Conservation (phyloP, 2,113 vertebrate species). For the Notothenia coriiceps region DNA sequence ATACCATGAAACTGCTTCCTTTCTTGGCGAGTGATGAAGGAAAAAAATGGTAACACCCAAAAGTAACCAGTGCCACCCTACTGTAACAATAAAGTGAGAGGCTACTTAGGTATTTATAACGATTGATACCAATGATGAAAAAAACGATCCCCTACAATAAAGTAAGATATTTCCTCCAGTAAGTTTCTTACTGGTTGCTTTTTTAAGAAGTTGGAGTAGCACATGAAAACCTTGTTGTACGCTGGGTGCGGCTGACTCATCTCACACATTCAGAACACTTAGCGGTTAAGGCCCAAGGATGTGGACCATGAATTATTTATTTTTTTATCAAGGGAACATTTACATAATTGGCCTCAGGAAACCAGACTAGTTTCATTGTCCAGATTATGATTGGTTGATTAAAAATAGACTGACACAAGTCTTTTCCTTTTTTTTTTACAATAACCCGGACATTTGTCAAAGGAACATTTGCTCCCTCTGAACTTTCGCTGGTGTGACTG, state of each 20-base stretch:
- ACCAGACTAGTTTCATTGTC: conserved; percentile 5
- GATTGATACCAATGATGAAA: background rate
- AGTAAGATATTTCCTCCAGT: background rate
- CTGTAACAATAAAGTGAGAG: conserved; percentile 36
- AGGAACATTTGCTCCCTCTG: conserved; percentile 24
- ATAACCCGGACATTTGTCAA: conserved; percentile 51
- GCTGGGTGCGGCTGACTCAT: background rate
- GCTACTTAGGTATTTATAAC: conserved; percentile 11
- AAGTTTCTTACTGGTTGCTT: background rate
- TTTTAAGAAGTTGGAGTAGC: background rate
- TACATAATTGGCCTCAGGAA: background rate
- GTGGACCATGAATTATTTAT: background rate
- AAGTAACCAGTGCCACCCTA: conserved; percentile 7
- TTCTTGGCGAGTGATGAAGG: conserved; percentile 39
- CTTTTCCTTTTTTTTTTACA: no score
- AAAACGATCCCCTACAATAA: background rate
- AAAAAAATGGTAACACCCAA: conserved; percentile 63
- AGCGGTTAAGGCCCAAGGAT: background rate
- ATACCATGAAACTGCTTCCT: conserved; percentile 65
- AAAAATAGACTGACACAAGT: conserved; percentile 40
- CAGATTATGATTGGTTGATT: conserved; percentile 46
- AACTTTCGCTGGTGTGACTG: conserved; percentile 39
- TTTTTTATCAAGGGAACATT: background rate
- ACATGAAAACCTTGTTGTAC: background rate
- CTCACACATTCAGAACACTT: background rate